Evolutionary conservation across 2,797 vertebrate species (phyloP).

Genomic region (Bufotes viridis): DNA sequence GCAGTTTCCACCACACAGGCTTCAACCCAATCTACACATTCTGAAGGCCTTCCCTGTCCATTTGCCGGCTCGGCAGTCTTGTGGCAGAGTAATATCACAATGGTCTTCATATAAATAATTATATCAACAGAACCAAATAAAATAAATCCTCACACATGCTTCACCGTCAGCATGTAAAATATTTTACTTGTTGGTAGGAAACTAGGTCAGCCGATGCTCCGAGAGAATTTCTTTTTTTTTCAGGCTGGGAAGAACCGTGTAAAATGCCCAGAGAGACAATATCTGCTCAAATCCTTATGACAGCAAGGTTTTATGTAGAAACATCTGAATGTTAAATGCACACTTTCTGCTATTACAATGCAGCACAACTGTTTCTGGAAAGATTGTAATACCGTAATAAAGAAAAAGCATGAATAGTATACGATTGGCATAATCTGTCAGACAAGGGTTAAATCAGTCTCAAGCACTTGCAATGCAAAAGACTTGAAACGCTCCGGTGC

Average conservation of each 20-base stretch:
- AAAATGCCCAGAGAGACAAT: conserved; percentile 35
- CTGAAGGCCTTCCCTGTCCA: conserved; percentile 4
- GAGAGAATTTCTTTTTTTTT: conserved; percentile 24
- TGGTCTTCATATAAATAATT: conserved; percentile 32
- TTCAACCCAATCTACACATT: background rate
- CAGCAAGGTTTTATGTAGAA: conserved; percentile 49
- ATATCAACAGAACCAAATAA: background rate
- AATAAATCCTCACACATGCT: conserved; percentile 16
- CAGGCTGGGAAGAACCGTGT: conserved; percentile 29
- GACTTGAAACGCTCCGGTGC: background rate
- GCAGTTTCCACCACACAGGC: conserved; percentile 11
- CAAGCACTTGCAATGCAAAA: background rate
- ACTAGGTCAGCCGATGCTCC: conserved; percentile 27
- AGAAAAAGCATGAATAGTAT: background rate
- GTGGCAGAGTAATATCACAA: background rate
- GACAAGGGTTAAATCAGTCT: background rate
- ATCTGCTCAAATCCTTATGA: background rate
- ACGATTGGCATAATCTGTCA: background rate
- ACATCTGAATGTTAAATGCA: conserved; percentile 61
- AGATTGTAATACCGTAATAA: background rate
- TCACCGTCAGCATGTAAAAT: conserved; percentile 40
- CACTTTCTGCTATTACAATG: conserved; percentile 54
- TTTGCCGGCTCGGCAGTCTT: background rate
- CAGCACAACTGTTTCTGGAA: conserved; percentile 23
- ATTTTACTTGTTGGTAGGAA: conserved; percentile 39